Conservation (phyloP, 2,888 invertebrate genomes). For the Malthinus seriepunctatus region DNA sequence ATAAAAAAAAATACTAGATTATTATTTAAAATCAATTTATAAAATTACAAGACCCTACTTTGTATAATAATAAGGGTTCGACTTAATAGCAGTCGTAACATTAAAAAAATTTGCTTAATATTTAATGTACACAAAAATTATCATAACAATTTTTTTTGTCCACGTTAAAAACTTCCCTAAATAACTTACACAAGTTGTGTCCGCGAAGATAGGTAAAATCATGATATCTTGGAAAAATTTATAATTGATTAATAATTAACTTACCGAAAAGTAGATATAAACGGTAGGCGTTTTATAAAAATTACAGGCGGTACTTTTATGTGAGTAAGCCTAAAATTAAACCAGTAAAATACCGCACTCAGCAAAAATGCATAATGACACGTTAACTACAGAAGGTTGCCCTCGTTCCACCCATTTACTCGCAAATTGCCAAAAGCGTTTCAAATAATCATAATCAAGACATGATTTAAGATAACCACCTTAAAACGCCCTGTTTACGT, state of each 20-base stretch:
- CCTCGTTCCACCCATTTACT: slow-evolving; percentile 34
- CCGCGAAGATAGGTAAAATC: slow-evolving; percentile 1
- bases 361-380: slow-evolving; percentile 33
- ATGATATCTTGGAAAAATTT: too few relatives aligned
- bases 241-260: slow-evolving; percentile 16
- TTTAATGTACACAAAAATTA: slow-evolving; percentile 7
- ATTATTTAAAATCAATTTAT: too few relatives aligned
- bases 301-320: slow-evolving; percentile 19
- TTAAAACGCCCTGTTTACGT: slow-evolving; percentile 15
- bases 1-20: too few relatives aligned
- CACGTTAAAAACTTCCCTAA: neutral
- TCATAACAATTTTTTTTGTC: neutral
- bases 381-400: slow-evolving; percentile 32
- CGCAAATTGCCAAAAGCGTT: slow-evolving; percentile 30
- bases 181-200: neutral
- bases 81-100: neutral
- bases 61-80: too few relatives aligned
- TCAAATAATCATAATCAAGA: slow-evolving; percentile 28
- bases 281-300: slow-evolving; percentile 26
- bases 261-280: slow-evolving; percentile 25
- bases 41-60: too few relatives aligned
- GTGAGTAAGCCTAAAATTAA: slow-evolving; percentile 19
- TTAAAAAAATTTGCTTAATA: slow-evolving; percentile 4
- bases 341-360: slow-evolving; percentile 22
- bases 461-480: slow-evolving; percentile 25